Evolutionary conservation across 2,797 vertebrate genomes (phyloP).

Genomic region (Peromyscus eremicus): DNA sequence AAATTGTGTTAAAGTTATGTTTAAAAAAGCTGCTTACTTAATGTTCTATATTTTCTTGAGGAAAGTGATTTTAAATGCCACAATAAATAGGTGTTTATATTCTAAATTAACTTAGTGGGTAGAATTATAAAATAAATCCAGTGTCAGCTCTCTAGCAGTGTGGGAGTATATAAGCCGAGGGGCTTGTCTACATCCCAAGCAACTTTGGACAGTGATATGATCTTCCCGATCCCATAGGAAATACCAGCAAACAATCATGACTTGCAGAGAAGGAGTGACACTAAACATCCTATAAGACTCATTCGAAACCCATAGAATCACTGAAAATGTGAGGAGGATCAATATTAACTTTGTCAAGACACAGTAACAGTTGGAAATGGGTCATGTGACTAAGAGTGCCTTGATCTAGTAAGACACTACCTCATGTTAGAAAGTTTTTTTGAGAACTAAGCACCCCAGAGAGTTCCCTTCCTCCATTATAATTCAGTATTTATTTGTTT

Average conservation of each 20-base stretch:
- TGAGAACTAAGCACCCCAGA: neutral
- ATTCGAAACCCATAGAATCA: conserved; percentile 45
- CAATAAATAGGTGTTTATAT: conserved; percentile 75
- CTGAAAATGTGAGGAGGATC: neutral
- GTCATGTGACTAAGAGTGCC: neutral
- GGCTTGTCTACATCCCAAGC: neutral
- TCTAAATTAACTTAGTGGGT: conserved; percentile 70
- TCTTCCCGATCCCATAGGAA: conserved; percentile 57
- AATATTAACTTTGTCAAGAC: neutral
- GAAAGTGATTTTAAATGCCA: conserved; percentile 62
- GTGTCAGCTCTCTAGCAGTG: conserved; percentile 73
- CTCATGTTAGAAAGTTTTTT: neutral
- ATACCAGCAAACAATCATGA: conserved; percentile 7
- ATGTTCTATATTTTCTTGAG: conserved; percentile 56
- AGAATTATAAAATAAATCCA: conserved; percentile 76
- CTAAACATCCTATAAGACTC: neutral
- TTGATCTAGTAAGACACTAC: neutral
- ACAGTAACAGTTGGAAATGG: neutral
- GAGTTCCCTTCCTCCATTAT: accelerated
- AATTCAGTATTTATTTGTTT: neutral
- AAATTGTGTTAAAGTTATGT: neutral
- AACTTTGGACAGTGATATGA: conserved; percentile 42
- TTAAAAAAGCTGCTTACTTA: conserved; percentile 58
- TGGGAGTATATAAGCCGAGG: conserved; percentile 3
- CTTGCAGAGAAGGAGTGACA: neutral